phyloP scores from a whole-genome alignment of 37 sponge, comb jelly and placozoan genomes.

The Axinella damicornis region DNA sequence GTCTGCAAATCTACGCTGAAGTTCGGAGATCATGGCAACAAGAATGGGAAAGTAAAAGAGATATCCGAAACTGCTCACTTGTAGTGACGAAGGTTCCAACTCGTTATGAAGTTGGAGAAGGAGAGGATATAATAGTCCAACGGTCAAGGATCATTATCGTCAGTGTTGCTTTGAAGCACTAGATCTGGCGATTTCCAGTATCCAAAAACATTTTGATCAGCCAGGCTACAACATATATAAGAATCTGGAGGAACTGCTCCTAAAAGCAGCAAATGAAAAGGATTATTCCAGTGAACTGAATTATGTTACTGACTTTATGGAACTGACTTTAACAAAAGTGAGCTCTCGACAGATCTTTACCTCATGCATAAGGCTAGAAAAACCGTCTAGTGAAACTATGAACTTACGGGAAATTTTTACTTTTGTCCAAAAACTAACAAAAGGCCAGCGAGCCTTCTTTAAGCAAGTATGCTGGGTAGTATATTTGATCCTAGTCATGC shows the following conservation, averaged over 20 bases:
- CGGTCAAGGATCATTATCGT: constrained; percentile 5
- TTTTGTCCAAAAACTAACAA: no score
- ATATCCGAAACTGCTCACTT: background rate
- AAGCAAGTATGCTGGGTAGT: no score
- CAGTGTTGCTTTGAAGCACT: constrained; percentile 34
- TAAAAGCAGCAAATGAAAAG: background rate
- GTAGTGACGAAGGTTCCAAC: constrained; percentile 7
- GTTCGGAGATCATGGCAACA: constrained; percentile 19
- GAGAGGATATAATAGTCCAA: no score
- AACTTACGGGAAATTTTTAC: no score
- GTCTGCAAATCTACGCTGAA: constrained; percentile 2
- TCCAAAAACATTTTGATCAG: constrained; percentile 30
- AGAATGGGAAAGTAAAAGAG: constrained; percentile 16
- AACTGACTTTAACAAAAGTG: background rate
- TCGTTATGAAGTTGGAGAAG: constrained; percentile 37
- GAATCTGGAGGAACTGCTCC: constrained; percentile 4
- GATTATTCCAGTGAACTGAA: constrained; percentile 16
- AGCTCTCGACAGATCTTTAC: no score
- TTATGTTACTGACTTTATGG: background rate
- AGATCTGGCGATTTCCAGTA: constrained; percentile 2
- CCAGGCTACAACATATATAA: background rate
- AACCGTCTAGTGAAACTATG: background rate
- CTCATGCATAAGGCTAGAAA: no score
- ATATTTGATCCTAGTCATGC: background rate
- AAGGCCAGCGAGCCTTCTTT: no score